These are phyloP conservation scores for Malthinus flaveolus DNA, from an alignment of 2,888 invertebrate species.

Conservation along the genomic window DNA sequence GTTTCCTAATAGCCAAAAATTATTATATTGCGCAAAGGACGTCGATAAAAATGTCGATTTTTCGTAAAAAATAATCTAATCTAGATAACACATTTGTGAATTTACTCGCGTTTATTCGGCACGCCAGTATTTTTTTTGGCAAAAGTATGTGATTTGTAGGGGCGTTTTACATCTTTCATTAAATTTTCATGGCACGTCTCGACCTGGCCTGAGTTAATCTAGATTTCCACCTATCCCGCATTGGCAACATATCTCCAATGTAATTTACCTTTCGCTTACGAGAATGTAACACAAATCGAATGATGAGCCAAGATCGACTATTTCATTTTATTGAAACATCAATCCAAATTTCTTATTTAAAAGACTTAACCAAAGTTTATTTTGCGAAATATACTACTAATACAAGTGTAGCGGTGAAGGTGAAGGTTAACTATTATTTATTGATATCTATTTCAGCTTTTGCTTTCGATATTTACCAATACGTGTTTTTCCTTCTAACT, in stretches of 20 bases:
- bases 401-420: no score
- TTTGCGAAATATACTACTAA: no score
- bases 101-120: slow-evolving; percentile 31
- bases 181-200: slow-evolving; percentile 37
- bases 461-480: no score
- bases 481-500: no score
- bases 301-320: slow-evolving; percentile 14
- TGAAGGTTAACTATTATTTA: no score
- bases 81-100: no score
- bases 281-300: slow-evolving; percentile 17
- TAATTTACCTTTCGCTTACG: slow-evolving; percentile 21
- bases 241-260: slow-evolving; percentile 19
- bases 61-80: no score
- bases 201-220: slow-evolving; percentile 25
- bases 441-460: no score
- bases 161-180: slow-evolving; percentile 37
- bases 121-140: slow-evolving; percentile 26
- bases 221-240: slow-evolving; percentile 29
- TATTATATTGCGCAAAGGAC: no score
- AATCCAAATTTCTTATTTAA: slow-evolving; percentile 11
- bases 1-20: no score
- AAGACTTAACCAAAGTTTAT: neutral
- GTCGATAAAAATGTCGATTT: no score
- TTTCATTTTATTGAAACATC: slow-evolving; percentile 14
- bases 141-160: slow-evolving; percentile 30